Evolutionary conservation across 2,113 vertebrate species (phyloP), one percentile per base, ranked within the genome.

Genomic region (Picathartes gymnocephalus): DNA sequence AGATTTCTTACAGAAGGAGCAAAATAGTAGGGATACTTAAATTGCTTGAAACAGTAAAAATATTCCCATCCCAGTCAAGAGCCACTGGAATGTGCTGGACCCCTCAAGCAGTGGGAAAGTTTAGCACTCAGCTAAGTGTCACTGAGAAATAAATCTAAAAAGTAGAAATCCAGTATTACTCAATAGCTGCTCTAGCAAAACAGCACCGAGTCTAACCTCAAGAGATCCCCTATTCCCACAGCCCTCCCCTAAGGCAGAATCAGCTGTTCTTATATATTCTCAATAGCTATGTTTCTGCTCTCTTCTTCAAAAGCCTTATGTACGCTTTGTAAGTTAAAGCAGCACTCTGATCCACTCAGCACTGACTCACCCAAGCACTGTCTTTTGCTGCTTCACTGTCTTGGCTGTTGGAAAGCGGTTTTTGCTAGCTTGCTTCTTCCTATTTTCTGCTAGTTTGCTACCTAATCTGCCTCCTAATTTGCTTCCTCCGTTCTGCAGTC

Each of bases 131-230:
- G 39, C 39, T 87, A 80, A 80, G n/a, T 22, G 40, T 79, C 53
- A 71, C 53, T 6, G 2, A 76, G 65, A 95, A 95, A 93, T 74
- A 95, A 95, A 93, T 78, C 62, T 69, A 84, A 35, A 30, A 83
- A 95, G 40, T 7, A 88, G 82, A 79, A 92, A 91, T 74, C 25
- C 40, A 91, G 51, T 25, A 56, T 95, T 97, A 61, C 81, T 91
- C 76, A 92, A 93, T 42, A 86, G 51, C 64, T 84, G 40, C 44
- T 86, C 44, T 9, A 53, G 44, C 47, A 83, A 94, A 85, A 91
- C 31, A 81, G 35, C n/a, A 39, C 27, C 58, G 68, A 93, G 28
- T 53, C 40, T 86, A 83, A 89, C 80, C 79, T 92, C 92, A 68
- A 65, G 92, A 83, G 86, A 95, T 69, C 39, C 17, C 50, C 39